phyloP scores from a whole-genome alignment of 2,888 invertebrate genomes.

The Diarsia brunnea region DNA sequence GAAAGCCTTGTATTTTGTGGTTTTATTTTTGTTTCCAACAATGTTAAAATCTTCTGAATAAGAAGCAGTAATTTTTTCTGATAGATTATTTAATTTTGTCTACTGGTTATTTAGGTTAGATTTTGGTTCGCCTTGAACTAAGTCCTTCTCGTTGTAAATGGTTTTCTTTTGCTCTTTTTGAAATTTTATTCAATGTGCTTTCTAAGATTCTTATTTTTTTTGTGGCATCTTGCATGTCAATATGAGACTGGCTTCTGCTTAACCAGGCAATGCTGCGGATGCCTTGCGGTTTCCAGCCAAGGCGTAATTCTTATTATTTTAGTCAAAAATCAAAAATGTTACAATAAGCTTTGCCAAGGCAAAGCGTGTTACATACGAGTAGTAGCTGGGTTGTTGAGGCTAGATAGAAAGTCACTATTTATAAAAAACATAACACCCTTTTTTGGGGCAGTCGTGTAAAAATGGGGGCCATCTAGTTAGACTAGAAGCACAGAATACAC shows the following conservation, averaged over 20 bases:
- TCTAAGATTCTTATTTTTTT: no score
- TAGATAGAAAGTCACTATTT: not conserved
- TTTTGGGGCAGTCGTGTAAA: no score
- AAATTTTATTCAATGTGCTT: not conserved
- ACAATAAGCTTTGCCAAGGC: not conserved
- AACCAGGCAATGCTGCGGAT: no score
- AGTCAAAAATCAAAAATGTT: not conserved
- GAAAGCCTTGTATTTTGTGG: slow-evolving; percentile 18
- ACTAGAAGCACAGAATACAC: no score
- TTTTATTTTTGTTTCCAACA: slow-evolving; percentile 21
- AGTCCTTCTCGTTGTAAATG: not conserved
- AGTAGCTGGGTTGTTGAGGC: not conserved
- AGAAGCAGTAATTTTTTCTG: not conserved
- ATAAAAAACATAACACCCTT: no score
- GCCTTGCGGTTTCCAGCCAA: no score
- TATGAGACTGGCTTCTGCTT: no score
- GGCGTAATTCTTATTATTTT: no score
- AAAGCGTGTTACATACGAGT: not conserved
- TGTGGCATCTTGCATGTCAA: no score
- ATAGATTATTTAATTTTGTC: not conserved
- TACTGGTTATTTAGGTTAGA: no score
- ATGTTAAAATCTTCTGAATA: not conserved
- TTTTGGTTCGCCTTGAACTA: not conserved
- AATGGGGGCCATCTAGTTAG: no score
- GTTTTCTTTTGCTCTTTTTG: not conserved